Conservation (phyloP, 2,113 vertebrate species). For the Patagioenas fasciata region DNA sequence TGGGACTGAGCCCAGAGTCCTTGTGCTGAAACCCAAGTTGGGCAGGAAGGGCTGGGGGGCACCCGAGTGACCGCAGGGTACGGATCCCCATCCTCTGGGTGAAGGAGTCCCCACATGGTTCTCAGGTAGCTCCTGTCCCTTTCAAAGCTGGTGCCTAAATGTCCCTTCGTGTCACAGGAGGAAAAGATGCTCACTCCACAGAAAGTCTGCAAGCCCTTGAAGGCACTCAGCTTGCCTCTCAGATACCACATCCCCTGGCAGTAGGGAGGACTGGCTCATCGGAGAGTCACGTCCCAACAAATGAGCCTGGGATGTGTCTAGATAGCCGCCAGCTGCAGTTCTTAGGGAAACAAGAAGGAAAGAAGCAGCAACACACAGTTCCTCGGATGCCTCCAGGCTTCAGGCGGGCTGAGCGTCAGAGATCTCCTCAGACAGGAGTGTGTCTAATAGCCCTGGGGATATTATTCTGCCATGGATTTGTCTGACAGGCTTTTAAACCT, state of each 20-base stretch:
- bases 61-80: background rate
- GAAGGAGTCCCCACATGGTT: fast-evolving
- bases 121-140: background rate
- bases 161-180: background rate
- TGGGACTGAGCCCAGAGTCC: background rate
- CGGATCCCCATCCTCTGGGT: background rate
- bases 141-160: background rate
- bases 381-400: fast-evolving
- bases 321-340: background rate
- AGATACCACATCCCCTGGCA: fast-evolving
- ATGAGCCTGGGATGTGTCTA: background rate
- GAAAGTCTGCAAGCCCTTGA: background rate
- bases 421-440: background rate
- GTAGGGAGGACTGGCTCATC: background rate
- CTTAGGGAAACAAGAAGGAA: background rate
- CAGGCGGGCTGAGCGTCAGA: background rate
- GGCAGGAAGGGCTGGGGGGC: background rate
- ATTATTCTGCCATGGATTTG: background rate
- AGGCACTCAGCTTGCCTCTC: background rate
- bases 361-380: background rate
- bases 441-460: background rate
- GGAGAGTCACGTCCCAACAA: background rate
- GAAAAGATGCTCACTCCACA: background rate
- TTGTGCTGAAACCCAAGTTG: background rate
- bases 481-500: background rate